Conservation (phyloP, 2,888 invertebrate genomes). For the Chloromyia formosa region DNA sequence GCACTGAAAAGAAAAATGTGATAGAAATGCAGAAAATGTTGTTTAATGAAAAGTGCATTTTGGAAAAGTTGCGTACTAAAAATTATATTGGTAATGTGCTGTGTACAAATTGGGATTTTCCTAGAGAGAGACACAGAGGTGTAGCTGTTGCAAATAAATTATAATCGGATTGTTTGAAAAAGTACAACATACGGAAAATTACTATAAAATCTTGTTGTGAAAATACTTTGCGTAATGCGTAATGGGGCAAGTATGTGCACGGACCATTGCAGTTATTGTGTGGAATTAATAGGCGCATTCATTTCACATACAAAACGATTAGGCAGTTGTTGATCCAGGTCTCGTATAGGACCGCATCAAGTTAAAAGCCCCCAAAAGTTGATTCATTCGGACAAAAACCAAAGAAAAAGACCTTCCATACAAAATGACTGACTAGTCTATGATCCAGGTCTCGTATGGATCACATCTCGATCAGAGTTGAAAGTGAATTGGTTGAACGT, state of each 20-base stretch:
- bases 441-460: too few species aligned
- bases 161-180: background rate
- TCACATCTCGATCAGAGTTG: too few species aligned
- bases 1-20: conserved; percentile 70
- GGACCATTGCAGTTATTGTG: background rate
- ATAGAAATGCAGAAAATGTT: conserved; percentile 24
- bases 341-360: too few species aligned
- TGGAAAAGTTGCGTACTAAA: background rate
- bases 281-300: too few species aligned
- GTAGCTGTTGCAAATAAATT: background rate
- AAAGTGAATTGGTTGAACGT: too few species aligned
- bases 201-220: background rate
- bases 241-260: background rate
- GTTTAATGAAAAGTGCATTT: conserved; percentile 12
- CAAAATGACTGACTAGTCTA: too few species aligned
- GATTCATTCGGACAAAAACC: too few species aligned
- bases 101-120: background rate
- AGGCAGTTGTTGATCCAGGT: too few species aligned
- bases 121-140: too few species aligned
- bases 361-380: too few species aligned
- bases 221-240: background rate
- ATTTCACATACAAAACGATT: too few species aligned
- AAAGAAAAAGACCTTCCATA: too few species aligned
- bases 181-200: background rate
- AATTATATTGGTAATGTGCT: background rate